Evolutionary conservation across 2,113 vertebrate species (phyloP).

Genomic region (Myiozetetes cayanensis): DNA sequence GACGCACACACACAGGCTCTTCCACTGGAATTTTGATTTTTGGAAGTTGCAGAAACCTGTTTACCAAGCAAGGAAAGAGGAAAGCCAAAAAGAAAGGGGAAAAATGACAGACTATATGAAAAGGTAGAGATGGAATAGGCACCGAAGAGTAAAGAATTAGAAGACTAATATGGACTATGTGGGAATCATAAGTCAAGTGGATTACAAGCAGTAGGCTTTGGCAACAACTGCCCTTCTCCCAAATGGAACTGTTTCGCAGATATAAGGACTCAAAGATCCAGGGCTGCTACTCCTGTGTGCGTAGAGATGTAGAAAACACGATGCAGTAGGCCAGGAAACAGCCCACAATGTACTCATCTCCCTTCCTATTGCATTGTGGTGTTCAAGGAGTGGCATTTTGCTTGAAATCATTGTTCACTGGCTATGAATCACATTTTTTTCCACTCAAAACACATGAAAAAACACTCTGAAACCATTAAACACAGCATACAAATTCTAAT

Average conservation of each 20-base stretch:
- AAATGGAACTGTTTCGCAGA: background rate
- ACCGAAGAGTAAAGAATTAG: background rate
- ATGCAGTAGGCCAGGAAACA: background rate
- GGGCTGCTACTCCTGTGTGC: background rate
- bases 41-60: background rate
- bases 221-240: background rate
- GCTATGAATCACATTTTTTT: background rate
- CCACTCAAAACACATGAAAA: background rate
- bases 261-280: background rate
- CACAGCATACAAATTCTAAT: background rate
- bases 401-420: background rate
- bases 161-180: background rate
- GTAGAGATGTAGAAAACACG: background rate
- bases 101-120: background rate
- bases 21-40: background rate
- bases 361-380: background rate
- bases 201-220: too few species aligned
- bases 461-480: background rate
- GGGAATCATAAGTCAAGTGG: background rate
- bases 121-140: background rate
- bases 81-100: background rate
- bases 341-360: background rate
- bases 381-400: background rate
- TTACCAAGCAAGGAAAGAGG: background rate
- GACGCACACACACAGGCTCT: background rate